Evolutionary conservation across 2,113 vertebrate species (phyloP).

Genomic region (Dicentrarchus labrax): DNA sequence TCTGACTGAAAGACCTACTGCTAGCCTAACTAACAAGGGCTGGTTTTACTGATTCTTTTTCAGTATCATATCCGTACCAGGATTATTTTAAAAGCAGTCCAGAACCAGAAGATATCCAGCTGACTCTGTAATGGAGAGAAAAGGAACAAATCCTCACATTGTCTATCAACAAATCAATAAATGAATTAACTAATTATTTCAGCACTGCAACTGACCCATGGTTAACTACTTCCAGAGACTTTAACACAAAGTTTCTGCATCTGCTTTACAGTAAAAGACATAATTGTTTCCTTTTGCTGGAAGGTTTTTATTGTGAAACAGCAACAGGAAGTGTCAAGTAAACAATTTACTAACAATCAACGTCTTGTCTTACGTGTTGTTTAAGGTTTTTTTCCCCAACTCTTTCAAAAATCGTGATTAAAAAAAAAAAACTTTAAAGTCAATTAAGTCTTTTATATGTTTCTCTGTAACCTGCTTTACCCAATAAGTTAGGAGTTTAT

Average conservation of each 20-base stretch:
- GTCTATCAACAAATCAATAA: neutral
- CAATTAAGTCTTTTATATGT: neutral
- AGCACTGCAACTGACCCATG: too few species aligned
- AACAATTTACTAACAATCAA: neutral
- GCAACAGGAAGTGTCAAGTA: neutral
- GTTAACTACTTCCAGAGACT: too few species aligned
- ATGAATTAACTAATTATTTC: too few species aligned
- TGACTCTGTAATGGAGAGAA: too few species aligned
- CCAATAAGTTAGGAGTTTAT: neutral
- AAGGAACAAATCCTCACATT: neutral
- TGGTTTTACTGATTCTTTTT: neutral
- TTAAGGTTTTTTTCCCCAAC: too few species aligned
- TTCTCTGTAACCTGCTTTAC: neutral
- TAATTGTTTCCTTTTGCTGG: neutral
- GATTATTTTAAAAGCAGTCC: too few species aligned
- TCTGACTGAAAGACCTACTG: neutral
- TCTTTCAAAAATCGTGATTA: too few species aligned
- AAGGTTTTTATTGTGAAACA: neutral
- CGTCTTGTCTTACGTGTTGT: neutral
- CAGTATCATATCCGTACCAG: too few species aligned
- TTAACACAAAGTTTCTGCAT: too few species aligned
- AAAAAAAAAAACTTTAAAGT: neutral
- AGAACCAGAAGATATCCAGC: too few species aligned
- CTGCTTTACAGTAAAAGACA: too few species aligned
- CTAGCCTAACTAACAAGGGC: too few species aligned